Evolutionary conservation across 1,140 invertebrate genomes (phyloP).

Genomic region (Cylas formicarius): DNA sequence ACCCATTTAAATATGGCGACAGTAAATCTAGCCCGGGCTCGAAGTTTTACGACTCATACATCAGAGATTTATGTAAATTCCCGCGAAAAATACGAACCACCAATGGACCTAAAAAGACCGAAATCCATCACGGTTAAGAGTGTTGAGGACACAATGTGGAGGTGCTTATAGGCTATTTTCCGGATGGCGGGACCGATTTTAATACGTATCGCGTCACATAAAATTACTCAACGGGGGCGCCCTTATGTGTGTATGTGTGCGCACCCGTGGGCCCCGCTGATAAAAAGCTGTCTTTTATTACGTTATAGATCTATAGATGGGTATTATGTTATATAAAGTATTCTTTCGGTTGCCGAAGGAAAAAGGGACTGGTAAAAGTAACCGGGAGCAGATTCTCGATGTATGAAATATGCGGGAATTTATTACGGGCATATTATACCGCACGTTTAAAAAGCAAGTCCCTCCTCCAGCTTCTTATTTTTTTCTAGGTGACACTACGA

Average conservation of each 20-base stretch:
- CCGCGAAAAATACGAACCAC: constrained; percentile 17
- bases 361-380: no score
- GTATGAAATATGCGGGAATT: no score
- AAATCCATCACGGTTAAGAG: constrained; percentile 27
- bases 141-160: constrained; percentile 29
- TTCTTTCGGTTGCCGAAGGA: no score
- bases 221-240: constrained; percentile 29
- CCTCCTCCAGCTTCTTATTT: no score
- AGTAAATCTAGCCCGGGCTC: constrained; percentile 4
- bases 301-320: constrained; percentile 31
- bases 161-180: constrained; percentile 35
- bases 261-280: constrained; percentile 12
- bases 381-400: no score
- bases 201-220: constrained; percentile 37
- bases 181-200: constrained; percentile 32
- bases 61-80: constrained; percentile 24
- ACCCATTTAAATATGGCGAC: constrained; percentile 5
- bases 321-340: no score
- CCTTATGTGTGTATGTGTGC: constrained; percentile 17
- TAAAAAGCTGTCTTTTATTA: constrained; percentile 23
- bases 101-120: constrained; percentile 23
- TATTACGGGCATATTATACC: no score
- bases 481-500: no score
- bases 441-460: no score
- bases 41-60: constrained; percentile 20